Conservation (phyloP, 2,888 invertebrate genomes). For the Aphelenchoides bicaudatus region DNA sequence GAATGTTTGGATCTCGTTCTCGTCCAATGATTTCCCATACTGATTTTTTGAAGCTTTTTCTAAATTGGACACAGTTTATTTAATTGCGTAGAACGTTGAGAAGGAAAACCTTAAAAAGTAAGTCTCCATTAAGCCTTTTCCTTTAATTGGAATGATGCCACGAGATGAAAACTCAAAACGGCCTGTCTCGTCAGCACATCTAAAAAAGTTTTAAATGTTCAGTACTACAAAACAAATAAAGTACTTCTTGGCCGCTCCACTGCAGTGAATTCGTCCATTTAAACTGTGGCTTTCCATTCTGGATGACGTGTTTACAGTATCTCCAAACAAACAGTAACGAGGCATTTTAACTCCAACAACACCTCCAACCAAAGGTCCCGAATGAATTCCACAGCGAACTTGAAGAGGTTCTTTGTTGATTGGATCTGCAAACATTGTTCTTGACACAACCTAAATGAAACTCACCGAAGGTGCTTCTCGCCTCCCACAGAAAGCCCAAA, state of each 20-base stretch:
- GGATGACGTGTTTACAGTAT: conserved; percentile 46
- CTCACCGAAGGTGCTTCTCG: conserved; percentile 46
- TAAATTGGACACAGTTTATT: too few species aligned
- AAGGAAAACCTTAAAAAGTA: too few species aligned
- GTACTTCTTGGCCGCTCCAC: conserved; percentile 27
- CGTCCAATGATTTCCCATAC: conserved; percentile 55
- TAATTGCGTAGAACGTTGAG: too few species aligned
- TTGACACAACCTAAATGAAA: too few species aligned
- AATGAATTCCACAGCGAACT: conserved; percentile 52
- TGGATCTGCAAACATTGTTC: too few species aligned
- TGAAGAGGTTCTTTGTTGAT: conserved; percentile 36
- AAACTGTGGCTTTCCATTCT: conserved; percentile 44
- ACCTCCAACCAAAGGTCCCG: conserved; percentile 49
- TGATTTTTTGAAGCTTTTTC: conserved; percentile 47
- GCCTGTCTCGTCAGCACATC: too few species aligned
- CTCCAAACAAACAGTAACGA: conserved; percentile 33
- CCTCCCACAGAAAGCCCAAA: conserved; percentile 57
- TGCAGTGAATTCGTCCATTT: conserved; percentile 45
- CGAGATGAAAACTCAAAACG: conserved; percentile 50
- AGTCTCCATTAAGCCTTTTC: conserved; percentile 51
- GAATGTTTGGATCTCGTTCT: conserved; percentile 44
- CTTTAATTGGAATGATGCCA: conserved; percentile 48
- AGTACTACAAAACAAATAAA: too few species aligned
- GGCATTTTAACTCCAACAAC: conserved; percentile 50
- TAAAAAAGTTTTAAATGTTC: neutral